Evolutionary conservation across 2,113 vertebrate species (phyloP), one percentile per base, ranked within the genome.

Genomic region (Romanogobio albipinnatus): DNA sequence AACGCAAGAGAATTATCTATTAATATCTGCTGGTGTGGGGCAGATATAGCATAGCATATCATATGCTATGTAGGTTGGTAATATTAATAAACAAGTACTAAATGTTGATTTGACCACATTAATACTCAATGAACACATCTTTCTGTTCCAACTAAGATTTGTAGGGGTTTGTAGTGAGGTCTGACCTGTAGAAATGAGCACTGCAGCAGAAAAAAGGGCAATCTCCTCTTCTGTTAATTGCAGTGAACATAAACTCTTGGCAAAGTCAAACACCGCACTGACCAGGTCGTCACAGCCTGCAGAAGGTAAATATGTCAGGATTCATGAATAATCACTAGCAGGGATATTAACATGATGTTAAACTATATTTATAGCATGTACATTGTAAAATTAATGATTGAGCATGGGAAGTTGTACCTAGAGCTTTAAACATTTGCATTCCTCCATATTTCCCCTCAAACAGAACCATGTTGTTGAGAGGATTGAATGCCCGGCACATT

Each of bases 371-470:
- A 73, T 47, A 45, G 22, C 9, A 24, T 47, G 43, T 74, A 22
- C 3, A 39, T 4, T 39, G 4, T 5, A 58, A 76, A 45, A 53
- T 4, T 17, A 56, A 14, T 24, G 19, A n/a, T 39, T 74, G 29
- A 61, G 14, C 15, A n/a, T 11, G 22, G 10, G 14, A 61, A 78
- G 33, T 64, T 92, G 88, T 96, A 99, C 98, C 98, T 90, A 99
- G 95, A 89, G 98, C 94, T 95, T 99, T 99, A 93, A 99, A 99
- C 96, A 98, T 97, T 92, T 99, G 98, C 96, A 99, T 98, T 89
- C 98, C 97, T 91, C 97, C 98, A 84, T 99, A 99, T 93, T 99
- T 99, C 89, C 98, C 98, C 95, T 99, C 98, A 94, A 99, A 99
- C 87, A 99, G 96, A 92, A 99, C 98, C 74, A 97, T 99, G 96